Evolutionary conservation across 2,888 invertebrate species (phyloP).

Genomic region (Drosophila macrothrix): DNA sequence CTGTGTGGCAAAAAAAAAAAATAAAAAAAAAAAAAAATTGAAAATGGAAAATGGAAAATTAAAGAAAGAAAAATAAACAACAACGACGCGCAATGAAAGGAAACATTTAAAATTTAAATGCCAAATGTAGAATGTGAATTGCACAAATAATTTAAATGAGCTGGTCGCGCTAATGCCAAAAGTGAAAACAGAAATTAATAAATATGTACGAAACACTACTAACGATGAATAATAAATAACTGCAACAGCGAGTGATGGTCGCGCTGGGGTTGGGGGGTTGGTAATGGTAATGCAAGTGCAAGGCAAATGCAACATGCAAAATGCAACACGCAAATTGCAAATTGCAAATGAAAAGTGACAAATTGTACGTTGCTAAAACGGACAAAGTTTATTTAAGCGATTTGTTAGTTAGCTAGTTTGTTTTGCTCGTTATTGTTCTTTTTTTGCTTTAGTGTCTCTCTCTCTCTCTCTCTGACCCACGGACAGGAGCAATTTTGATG

Average conservation of each 20-base stretch:
- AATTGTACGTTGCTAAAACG: slow-evolving; percentile 62
- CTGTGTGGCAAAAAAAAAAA: slow-evolving; percentile 12
- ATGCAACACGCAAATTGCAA: slow-evolving; percentile 61
- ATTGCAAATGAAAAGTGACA: slow-evolving; percentile 69
- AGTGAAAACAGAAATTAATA: slow-evolving; percentile 66
- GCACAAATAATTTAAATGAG: slow-evolving; percentile 63
- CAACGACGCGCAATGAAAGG: background rate
- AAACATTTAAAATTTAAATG: slow-evolving; percentile 31
- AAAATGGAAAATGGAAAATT: no score
- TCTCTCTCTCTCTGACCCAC: background rate
- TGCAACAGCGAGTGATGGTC: slow-evolving; percentile 6
- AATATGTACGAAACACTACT: slow-evolving; percentile 50
- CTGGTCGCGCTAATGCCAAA: slow-evolving; percentile 52
- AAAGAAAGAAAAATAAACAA: background rate
- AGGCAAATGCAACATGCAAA: slow-evolving; percentile 53
- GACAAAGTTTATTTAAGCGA: slow-evolving; percentile 79
- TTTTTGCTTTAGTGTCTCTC: background rate
- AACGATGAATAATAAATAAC: slow-evolving; percentile 76
- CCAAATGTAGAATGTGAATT: slow-evolving; percentile 42
- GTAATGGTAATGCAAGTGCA: background rate
- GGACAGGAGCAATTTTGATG: background rate
- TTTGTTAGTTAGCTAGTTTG: slow-evolving; percentile 64
- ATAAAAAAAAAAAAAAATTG: background rate
- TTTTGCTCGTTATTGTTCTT: slow-evolving; percentile 5
- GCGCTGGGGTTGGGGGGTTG: background rate